Conservation (phyloP, 2,888 invertebrate genomes). For the Alsophila aescularia region DNA sequence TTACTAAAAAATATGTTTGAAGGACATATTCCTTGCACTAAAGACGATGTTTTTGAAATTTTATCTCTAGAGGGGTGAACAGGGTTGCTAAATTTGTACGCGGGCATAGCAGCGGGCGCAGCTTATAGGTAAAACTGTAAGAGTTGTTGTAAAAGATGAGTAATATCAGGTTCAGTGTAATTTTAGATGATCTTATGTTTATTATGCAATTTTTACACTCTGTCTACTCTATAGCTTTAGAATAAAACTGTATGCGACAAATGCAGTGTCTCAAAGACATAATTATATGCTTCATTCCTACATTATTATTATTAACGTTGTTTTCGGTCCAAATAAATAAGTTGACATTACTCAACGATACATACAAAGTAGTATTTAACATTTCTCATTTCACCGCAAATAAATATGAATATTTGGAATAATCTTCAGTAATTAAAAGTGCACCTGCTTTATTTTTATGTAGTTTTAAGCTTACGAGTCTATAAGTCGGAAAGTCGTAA, state of each 20-base stretch:
- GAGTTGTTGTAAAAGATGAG: too few species aligned
- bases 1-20: too few species aligned
- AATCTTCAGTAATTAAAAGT: constrained; percentile 34
- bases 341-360: constrained; percentile 15
- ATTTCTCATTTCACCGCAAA: constrained; percentile 31
- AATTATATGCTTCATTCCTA: constrained; percentile 31
- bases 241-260: constrained; percentile 51
- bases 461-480: constrained; percentile 15
- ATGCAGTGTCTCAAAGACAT: constrained; percentile 45
- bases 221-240: constrained; percentile 38
- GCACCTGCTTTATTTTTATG: constrained; percentile 34
- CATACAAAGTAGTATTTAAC: constrained; percentile 31
- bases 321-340: constrained; percentile 18
- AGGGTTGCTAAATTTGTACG: too few species aligned
- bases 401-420: constrained; percentile 31
- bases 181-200: too few species aligned
- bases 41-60: too few species aligned
- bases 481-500: constrained; percentile 16
- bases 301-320: constrained; percentile 18
- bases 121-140: too few species aligned
- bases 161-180: too few species aligned
- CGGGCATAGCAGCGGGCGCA: too few species aligned
- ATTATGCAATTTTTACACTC: too few species aligned
- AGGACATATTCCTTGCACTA: too few species aligned
- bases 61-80: too few species aligned